These are phyloP conservation scores for Podarcis siculus DNA, from an alignment of 2,797 vertebrate genomes.

Conservation along the genomic window DNA sequence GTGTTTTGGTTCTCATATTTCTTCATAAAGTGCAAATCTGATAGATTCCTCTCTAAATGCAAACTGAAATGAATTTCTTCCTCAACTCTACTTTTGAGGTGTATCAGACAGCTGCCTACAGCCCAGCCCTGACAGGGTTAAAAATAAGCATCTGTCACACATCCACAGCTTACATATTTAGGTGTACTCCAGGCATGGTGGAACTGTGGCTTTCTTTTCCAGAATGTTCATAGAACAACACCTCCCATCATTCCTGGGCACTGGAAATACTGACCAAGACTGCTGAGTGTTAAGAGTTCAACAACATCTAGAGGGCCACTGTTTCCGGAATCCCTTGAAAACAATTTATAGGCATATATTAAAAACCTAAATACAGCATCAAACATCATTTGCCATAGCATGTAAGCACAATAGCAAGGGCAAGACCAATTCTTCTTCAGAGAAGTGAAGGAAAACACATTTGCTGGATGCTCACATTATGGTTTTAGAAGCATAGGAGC, in stretches of 20 bases:
- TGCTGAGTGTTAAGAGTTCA: too few relatives aligned
- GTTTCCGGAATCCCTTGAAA: not conserved
- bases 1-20: too few relatives aligned
- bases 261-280: too few relatives aligned
- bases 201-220: too few relatives aligned
- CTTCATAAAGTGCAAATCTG: too few relatives aligned
- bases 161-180: not conserved
- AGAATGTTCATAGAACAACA: too few relatives aligned
- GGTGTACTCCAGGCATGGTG: not conserved
- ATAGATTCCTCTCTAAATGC: too few relatives aligned
- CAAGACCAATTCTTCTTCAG: not conserved
- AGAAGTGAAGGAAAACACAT: not conserved
- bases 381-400: not conserved
- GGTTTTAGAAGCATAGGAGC: not conserved
- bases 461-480: not conserved
- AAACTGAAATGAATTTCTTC: too few relatives aligned
- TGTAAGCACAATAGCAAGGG: not conserved
- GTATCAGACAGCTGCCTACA: not conserved
- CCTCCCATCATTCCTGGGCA: too few relatives aligned
- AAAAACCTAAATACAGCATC: not conserved
- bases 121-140: not conserved
- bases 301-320: too few relatives aligned
- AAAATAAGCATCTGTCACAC: not conserved
- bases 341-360: not conserved
- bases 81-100: too few relatives aligned